phyloP scores from a whole-genome alignment of 2,113 vertebrate genomes.

The Xiphophorus couchianus region DNA sequence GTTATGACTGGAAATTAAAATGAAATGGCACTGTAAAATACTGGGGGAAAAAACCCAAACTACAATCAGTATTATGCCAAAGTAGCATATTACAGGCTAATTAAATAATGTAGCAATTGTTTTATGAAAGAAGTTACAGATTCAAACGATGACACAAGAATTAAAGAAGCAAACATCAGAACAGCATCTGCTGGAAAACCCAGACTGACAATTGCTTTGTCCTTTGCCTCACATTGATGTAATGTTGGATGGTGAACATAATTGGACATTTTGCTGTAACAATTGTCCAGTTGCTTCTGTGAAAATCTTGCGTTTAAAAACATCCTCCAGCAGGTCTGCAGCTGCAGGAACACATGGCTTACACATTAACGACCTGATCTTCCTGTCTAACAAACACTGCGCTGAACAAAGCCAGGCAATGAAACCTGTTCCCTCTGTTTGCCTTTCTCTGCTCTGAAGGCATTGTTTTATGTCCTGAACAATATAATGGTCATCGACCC shows the following conservation, averaged over 20 bases:
- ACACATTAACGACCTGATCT: slow-evolving; percentile 61
- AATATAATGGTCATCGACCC: slow-evolving; percentile 64
- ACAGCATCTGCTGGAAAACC: background rate
- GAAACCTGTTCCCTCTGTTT: slow-evolving; percentile 58
- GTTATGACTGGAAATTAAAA: background rate
- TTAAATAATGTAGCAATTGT: background rate
- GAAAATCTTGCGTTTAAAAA: background rate
- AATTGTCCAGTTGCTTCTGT: slow-evolving; percentile 2
- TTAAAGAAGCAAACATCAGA: background rate
- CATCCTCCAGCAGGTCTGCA: slow-evolving; percentile 27
- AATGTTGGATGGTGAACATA: background rate
- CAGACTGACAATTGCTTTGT: background rate
- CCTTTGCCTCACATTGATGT: background rate
- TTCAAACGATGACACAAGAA: background rate
- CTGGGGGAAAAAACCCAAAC: background rate
- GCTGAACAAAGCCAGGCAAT: slow-evolving; percentile 57
- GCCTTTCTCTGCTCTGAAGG: slow-evolving; percentile 24
- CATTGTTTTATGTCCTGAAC: slow-evolving; percentile 71
- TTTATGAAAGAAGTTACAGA: background rate
- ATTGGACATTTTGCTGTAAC: background rate
- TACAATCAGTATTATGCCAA: background rate
- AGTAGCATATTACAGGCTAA: no score
- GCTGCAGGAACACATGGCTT: slow-evolving; percentile 62
- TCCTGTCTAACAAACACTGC: slow-evolving; percentile 61
- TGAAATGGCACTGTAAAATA: background rate